Base-by-base conservation (phyloP, 1,140 invertebrate species). In the Triops cancriformis region DNA sequence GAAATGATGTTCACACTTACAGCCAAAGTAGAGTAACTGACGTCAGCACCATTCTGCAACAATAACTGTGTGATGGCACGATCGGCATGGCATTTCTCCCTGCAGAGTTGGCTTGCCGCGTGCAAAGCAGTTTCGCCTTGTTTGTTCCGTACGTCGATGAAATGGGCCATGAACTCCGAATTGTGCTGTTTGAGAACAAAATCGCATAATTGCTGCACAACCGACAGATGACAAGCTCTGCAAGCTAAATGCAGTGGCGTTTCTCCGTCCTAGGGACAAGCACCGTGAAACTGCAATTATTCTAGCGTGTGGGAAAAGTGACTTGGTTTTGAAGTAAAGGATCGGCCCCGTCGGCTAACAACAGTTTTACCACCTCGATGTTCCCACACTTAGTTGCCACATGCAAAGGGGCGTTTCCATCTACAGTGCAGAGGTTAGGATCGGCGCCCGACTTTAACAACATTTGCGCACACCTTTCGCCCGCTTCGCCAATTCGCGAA, bases 381-480 rank as follows among this genome's bases (percentile, higher is more conserved):
- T 96, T 95, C 0, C 96, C 96, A 82, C 94, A 89, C 77, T 92
- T 90, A 0, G 95, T 93, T 0, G 96, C 94, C 18, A 84, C 77
- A 79, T 87, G 85, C 77, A 88, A 81, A 0, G 96, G 94, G 0
- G 95, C 97, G 85, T 97, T 93, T 18, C 96, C 96, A 84, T 98
- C 96, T 84, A 98, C 91, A 10, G 92, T 95, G 0, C 89, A 89
- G 76, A 94, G 89, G 86, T 99, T 99, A 0, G 97, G 93, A 79
- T 96, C 93, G 11, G 97, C 97, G 5, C 98, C 98, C 14, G 95
- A 97, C 86, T 99, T 99, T 4, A 99, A 85, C 79, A 99, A 85
- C 96, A 99, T 98, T 79, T 98, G 88, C 11, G 95, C 97, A 86
- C 97, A 99, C 84, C 95, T 92, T 82, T 98, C 96, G 74, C 96